A percentile compares a stretch with the other conserved stretches of the same genome.
Evolutionary conservation across 2,888 invertebrate species (phyloP).

Genomic region (Arrhopalites spinosus): DNA sequence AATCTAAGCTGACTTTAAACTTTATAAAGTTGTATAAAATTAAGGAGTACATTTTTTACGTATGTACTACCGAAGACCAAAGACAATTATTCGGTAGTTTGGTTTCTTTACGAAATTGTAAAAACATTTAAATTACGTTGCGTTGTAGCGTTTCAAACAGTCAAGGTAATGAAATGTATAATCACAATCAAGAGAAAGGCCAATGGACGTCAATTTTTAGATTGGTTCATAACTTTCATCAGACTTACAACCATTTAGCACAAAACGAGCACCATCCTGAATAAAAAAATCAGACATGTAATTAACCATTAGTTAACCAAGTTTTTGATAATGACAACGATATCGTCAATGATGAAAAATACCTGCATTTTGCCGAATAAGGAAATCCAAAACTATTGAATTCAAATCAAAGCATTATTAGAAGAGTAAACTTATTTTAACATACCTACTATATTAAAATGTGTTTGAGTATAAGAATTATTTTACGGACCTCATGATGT

Average conservation of each 20-base stretch:
- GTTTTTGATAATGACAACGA: too few species aligned
- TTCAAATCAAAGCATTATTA: too few species aligned
- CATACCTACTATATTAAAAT: too few species aligned
- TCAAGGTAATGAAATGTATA: neutral
- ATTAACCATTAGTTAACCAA: neutral
- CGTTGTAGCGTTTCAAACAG: neutral
- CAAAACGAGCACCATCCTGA: constrained; percentile 61
- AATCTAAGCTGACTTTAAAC: too few species aligned
- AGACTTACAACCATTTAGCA: constrained; percentile 67
- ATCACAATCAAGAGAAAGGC: neutral
- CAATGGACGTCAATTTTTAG: constrained; percentile 57
- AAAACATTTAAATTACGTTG: too few species aligned
- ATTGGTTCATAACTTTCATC: constrained; percentile 65
- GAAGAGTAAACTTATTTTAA: too few species aligned
- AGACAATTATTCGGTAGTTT: too few species aligned
- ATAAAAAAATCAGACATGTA: neutral
- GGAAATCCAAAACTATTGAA: neutral
- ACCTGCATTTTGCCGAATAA: neutral
- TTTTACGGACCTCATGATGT: constrained; percentile 75
- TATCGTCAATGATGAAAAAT: too few species aligned
- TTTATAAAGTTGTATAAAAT: too few species aligned
- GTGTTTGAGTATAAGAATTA: constrained; percentile 71
- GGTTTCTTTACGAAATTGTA: too few species aligned
- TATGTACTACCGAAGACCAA: too few species aligned
- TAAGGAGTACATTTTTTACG: too few species aligned